Conservation (phyloP, 2,797 vertebrate genomes). For the Staurois parvus region DNA sequence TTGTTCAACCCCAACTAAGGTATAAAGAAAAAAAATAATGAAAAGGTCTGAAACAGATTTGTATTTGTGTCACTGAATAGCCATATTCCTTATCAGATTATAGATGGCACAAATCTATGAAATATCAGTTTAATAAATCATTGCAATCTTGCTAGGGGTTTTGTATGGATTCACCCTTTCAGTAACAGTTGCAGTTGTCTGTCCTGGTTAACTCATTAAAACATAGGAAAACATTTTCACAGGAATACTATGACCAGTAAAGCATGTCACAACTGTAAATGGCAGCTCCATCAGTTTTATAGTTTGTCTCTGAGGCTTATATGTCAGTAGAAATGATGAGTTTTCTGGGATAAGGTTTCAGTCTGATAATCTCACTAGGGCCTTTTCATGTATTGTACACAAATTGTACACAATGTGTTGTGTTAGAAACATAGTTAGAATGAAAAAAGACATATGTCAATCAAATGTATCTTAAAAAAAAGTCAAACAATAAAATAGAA, state of each 20-base stretch:
- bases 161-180: slow-evolving; percentile 22
- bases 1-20: no score
- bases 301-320: slow-evolving; percentile 49
- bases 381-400: slow-evolving; percentile 11
- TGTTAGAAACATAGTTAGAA: neutral
- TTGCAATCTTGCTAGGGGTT: slow-evolving; percentile 21
- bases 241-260: slow-evolving; percentile 55
- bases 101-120: neutral
- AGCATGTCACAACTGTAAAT: slow-evolving; percentile 60
- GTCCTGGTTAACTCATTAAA: slow-evolving; percentile 57
- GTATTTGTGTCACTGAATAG: neutral
- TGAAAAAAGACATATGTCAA: neutral
- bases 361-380: slow-evolving; percentile 2
- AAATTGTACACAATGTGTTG: slow-evolving; percentile 3
- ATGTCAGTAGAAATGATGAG: slow-evolving; percentile 48
- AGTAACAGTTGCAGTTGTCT: slow-evolving; percentile 52
- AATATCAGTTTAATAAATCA: slow-evolving; percentile 38
- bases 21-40: neutral
- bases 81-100: neutral
- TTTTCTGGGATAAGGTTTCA: slow-evolving; percentile 39
- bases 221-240: slow-evolving; percentile 58
- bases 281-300: slow-evolving; percentile 52
- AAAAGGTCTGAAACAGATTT: neutral
- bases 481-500: neutral
- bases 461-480: neutral